phyloP scores from a whole-genome alignment of 2,888 invertebrate species.

The Lithophane ornitopus region DNA sequence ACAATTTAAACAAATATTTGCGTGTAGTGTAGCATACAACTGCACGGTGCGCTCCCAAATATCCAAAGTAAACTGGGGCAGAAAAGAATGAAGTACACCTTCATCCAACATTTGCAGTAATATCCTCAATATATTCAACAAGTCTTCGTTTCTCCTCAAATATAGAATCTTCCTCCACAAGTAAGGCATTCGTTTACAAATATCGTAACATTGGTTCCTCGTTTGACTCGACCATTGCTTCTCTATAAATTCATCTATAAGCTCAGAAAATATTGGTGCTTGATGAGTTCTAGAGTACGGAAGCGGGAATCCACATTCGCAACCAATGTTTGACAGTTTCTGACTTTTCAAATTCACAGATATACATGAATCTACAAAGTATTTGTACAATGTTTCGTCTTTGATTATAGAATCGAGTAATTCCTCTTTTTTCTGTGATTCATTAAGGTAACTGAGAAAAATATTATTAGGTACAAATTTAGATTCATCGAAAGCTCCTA shows the following conservation, averaged over 20 bases:
- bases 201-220: conserved; percentile 85
- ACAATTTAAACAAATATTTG: conserved; percentile 92
- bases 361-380: conserved; percentile 91
- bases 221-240: conserved; percentile 85
- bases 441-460: conserved; percentile 84
- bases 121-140: conserved; percentile 89
- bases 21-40: conserved; percentile 90
- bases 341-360: conserved; percentile 87
- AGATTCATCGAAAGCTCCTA: conserved; percentile 82
- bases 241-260: conserved; percentile 91
- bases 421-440: conserved; percentile 73
- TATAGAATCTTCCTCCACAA: conserved; percentile 91
- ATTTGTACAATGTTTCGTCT: conserved; percentile 86
- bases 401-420: conserved; percentile 80
- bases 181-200: conserved; percentile 91
- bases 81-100: conserved; percentile 88
- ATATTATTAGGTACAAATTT: conserved; percentile 84
- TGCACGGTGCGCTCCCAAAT: conserved; percentile 91
- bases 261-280: conserved; percentile 87
- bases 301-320: conserved; percentile 91
- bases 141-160: conserved; percentile 85
- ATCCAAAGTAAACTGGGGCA: conserved; percentile 90
- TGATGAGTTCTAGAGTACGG: conserved; percentile 86
- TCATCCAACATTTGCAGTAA: conserved; percentile 92
- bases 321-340: conserved; percentile 84